phyloP scores from a whole-genome alignment of 2,888 invertebrate species.

The Sinelater perroti region DNA sequence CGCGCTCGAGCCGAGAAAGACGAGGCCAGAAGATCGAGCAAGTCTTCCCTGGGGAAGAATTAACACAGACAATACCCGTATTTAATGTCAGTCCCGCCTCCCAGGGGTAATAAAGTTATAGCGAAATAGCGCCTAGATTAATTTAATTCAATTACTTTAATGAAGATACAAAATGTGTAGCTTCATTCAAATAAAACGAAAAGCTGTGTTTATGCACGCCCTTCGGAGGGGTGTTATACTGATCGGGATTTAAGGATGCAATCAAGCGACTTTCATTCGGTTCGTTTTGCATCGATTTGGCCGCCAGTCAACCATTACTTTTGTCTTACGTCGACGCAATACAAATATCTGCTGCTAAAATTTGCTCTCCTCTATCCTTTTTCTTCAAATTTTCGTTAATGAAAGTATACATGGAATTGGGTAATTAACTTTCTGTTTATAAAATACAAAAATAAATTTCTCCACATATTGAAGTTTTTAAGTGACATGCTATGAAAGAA shows the following conservation, averaged over 20 bases:
- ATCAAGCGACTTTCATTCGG: slow-evolving; percentile 51
- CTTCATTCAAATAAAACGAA: slow-evolving; percentile 50
- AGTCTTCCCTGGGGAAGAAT: slow-evolving; percentile 58
- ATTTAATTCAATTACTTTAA: slow-evolving; percentile 68
- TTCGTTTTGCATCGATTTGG: slow-evolving; percentile 50
- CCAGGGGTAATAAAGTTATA: slow-evolving; percentile 56
- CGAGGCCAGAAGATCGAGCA: slow-evolving; percentile 50
- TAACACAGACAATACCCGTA: slow-evolving; percentile 58
- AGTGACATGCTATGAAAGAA: no score
- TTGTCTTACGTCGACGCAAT: no score
- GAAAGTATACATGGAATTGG: no score
- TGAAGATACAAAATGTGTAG: slow-evolving; percentile 64
- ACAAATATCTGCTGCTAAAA: no score
- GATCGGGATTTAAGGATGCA: slow-evolving; percentile 48
- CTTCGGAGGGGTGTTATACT: slow-evolving; percentile 38
- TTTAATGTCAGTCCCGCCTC: slow-evolving; percentile 54
- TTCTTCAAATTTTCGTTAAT: no score
- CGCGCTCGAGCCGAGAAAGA: slow-evolving; percentile 42
- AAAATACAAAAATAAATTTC: no score
- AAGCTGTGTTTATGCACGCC: slow-evolving; percentile 46
- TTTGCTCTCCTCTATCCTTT: no score
- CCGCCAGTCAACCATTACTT: no score
- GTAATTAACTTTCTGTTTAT: no score
- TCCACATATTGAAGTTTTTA: no score
- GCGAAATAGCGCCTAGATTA: slow-evolving; percentile 61